phyloP scores from a whole-genome alignment of 2,113 vertebrate genomes.

The Dunckerocampus dactyliophorus region DNA sequence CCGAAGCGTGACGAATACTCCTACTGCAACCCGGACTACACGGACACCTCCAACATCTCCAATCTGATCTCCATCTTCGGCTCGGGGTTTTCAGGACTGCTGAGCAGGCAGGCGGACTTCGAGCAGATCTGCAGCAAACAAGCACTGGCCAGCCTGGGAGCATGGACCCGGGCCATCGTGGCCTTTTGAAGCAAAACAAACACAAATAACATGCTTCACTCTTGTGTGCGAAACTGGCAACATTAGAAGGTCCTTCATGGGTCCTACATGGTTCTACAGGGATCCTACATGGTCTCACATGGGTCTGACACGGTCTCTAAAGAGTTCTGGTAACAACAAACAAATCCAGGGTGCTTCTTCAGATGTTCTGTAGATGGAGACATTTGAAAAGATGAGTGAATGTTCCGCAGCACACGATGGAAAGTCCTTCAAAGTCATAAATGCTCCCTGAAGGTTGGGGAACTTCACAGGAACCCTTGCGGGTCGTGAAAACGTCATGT shows the following conservation, averaged over 20 bases:
- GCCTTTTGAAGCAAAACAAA: slow-evolving; percentile 76
- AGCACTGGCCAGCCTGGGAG: slow-evolving; percentile 89
- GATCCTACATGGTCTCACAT: no score
- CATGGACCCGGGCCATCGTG: slow-evolving; percentile 93
- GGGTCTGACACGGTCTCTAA: background rate
- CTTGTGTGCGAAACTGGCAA: background rate
- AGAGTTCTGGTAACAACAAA: background rate
- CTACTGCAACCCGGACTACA: slow-evolving; percentile 66
- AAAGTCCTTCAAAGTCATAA: background rate
- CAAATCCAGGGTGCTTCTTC: background rate
- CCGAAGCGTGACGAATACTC: slow-evolving; percentile 84
- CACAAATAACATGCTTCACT: background rate
- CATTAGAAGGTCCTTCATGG: background rate
- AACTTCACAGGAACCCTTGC: background rate
- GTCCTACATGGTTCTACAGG: background rate
- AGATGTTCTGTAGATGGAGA: slow-evolving; percentile 6
- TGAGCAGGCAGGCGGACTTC: slow-evolving; percentile 87
- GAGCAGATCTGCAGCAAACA: slow-evolving; percentile 93
- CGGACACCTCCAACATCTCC: slow-evolving; percentile 92
- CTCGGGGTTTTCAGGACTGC: slow-evolving; percentile 88
- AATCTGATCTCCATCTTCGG: slow-evolving; percentile 97
- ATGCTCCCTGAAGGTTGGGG: background rate
- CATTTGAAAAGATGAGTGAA: background rate
- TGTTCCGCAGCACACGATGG: background rate
- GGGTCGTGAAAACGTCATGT: no score